A percentile compares a stretch with the other conserved stretches of the same genome.
These are phyloP conservation scores for Brenthis ino DNA, from an alignment of 2,888 invertebrate species.

Conservation along the genomic window DNA sequence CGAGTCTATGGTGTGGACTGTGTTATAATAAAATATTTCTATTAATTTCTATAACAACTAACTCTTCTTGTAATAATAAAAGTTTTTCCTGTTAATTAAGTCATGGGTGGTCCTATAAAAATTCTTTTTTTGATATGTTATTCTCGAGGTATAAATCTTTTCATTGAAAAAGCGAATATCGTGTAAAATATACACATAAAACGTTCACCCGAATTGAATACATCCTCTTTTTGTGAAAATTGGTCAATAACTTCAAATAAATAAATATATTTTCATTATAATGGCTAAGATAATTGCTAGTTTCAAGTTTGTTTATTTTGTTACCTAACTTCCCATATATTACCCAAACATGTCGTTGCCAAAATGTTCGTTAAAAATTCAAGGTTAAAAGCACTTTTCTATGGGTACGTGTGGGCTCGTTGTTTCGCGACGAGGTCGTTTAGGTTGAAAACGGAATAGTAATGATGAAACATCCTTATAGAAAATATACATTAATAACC, in stretches of 20 bases:
- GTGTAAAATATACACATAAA: too few relatives aligned
- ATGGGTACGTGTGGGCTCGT: constrained; percentile 28
- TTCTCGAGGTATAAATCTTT: too few relatives aligned
- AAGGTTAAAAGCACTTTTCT: constrained; percentile 26
- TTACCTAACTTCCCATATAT: not conserved
- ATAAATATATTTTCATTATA: not conserved
- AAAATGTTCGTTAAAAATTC: constrained; percentile 30
- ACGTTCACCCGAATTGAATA: too few relatives aligned
- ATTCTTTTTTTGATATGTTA: too few relatives aligned
- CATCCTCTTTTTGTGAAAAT: not conserved
- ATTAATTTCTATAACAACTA: too few relatives aligned
- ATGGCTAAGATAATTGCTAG: not conserved
- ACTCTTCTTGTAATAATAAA: too few relatives aligned
- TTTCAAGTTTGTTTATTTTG: constrained; percentile 10
- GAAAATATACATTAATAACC: too few relatives aligned
- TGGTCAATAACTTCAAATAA: not conserved
- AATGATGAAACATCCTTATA: not conserved
- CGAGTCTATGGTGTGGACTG: constrained; percentile 7
- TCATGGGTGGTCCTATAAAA: too few relatives aligned
- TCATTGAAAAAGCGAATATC: too few relatives aligned
- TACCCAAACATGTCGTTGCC: constrained; percentile 13
- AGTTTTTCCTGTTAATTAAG: too few relatives aligned
- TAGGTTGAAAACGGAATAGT: not conserved
- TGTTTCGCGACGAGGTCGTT: constrained; percentile 25
- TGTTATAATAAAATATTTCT: not conserved